These are phyloP conservation scores for Periplaneta americana DNA, from an alignment of 1,140 invertebrate genomes.

Conservation along the genomic window DNA sequence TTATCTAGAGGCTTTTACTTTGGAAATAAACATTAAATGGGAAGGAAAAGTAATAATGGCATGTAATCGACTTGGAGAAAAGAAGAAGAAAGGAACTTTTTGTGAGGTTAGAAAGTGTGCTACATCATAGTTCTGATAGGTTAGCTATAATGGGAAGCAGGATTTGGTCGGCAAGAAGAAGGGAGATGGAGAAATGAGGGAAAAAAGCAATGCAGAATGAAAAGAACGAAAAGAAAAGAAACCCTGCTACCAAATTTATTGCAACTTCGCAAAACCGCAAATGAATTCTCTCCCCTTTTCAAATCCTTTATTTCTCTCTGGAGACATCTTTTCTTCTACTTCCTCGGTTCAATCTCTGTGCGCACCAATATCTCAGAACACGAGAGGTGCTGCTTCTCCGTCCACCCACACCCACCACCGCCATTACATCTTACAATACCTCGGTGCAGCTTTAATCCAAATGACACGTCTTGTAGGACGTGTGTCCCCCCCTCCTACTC, in stretches of 20 bases:
- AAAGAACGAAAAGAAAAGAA: neutral
- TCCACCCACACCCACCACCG: neutral
- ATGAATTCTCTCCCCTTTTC: constrained; percentile 9
- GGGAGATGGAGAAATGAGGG: neutral
- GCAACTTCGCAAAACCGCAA: constrained; percentile 10
- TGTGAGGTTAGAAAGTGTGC: neutral
- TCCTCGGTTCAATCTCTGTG: neutral
- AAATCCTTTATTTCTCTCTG: constrained; percentile 5
- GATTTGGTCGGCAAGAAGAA: neutral
- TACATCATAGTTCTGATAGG: neutral
- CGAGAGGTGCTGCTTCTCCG: neutral
- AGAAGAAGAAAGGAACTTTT: neutral
- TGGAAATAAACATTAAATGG: neutral
- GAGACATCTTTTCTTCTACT: neutral
- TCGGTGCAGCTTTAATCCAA: neutral
- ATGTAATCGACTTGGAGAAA: neutral
- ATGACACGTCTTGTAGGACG: neutral
- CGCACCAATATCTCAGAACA: neutral
- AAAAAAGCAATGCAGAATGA: neutral
- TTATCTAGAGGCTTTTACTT: no score
- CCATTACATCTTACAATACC: neutral
- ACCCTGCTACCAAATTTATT: constrained; percentile 2
- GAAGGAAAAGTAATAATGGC: neutral
- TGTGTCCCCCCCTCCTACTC: neutral
- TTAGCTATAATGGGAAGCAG: neutral